Evolutionary conservation across 2,888 invertebrate species (phyloP).

Genomic region (Trichopoda pennipes): DNA sequence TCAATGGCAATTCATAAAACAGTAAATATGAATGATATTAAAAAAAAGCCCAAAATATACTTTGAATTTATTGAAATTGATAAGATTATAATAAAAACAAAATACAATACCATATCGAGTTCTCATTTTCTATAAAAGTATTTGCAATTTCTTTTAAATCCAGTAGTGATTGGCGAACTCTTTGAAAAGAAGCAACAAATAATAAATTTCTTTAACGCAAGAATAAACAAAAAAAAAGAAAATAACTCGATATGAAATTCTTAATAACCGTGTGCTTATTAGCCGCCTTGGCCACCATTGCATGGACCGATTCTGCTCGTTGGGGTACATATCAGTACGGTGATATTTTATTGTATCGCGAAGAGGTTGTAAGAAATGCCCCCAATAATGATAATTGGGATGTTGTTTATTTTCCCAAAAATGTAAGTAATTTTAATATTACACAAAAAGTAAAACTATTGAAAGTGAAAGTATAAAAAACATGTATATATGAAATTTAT

Average conservation of each 20-base stretch:
- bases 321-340: constrained; percentile 62
- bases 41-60: constrained; percentile 6
- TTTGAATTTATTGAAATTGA: constrained; percentile 30
- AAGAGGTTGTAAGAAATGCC: constrained; percentile 60
- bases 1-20: background rate
- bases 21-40: background rate
- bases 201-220: no score
- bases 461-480: no score
- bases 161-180: constrained; percentile 1
- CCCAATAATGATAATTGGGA: constrained; percentile 44
- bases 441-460: no score
- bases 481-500: background rate
- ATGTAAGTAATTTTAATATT: constrained; percentile 62
- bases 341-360: constrained; percentile 53
- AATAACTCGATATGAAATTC: constrained; percentile 57
- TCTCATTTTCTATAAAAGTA: constrained; percentile 23
- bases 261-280: constrained; percentile 53
- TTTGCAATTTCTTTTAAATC: background rate
- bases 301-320: constrained; percentile 39
- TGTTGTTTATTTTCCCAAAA: constrained; percentile 62
- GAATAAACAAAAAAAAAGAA: no score
- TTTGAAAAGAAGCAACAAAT: background rate
- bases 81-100: constrained; percentile 11
- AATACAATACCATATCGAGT: background rate
- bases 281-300: constrained; percentile 59